These are phyloP conservation scores for Tholera decimalis DNA, from an alignment of 2,888 invertebrate species.

Conservation along the genomic window DNA sequence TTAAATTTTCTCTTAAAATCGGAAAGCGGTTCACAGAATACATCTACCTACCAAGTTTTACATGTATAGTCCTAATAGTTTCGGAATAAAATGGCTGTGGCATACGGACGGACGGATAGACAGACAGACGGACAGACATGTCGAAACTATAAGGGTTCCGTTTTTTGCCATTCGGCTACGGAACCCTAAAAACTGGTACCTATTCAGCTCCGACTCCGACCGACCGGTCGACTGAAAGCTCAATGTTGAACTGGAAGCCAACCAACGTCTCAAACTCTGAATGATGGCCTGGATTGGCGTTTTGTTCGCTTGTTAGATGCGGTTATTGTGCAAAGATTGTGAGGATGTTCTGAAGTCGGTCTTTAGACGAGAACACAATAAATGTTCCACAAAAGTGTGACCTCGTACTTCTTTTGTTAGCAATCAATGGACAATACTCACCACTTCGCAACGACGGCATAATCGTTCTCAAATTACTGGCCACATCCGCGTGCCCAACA, in stretches of 20 bases:
- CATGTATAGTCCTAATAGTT: too few relatives aligned
- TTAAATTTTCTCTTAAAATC: too few relatives aligned
- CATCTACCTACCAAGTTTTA: too few relatives aligned
- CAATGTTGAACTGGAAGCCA: not conserved
- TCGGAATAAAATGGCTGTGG: too few relatives aligned
- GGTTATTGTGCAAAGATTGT: conserved; percentile 62
- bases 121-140: too few relatives aligned
- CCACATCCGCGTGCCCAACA: conserved; percentile 75
- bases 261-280: not conserved
- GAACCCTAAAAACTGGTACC: not conserved
- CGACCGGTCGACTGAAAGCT: not conserved
- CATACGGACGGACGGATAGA: too few relatives aligned
- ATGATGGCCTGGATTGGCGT: conserved; percentile 13
- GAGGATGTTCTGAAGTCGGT: conserved; percentile 79
- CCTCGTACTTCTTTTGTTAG: conserved; percentile 81
- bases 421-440: conserved; percentile 75
- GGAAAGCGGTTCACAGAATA: too few relatives aligned
- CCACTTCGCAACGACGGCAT: conserved; percentile 67
- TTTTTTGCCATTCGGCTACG: too few relatives aligned
- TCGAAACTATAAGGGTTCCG: too few relatives aligned
- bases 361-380: conserved; percentile 80
- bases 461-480: conserved; percentile 74
- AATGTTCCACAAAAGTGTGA: conserved; percentile 76
- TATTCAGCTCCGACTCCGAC: not conserved
- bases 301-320: conserved; percentile 45